A percentile compares a stretch with the other conserved stretches of the same genome.
Evolutionary conservation across 2,888 invertebrate species (phyloP).

Genomic region (Macroteleia sp.): DNA sequence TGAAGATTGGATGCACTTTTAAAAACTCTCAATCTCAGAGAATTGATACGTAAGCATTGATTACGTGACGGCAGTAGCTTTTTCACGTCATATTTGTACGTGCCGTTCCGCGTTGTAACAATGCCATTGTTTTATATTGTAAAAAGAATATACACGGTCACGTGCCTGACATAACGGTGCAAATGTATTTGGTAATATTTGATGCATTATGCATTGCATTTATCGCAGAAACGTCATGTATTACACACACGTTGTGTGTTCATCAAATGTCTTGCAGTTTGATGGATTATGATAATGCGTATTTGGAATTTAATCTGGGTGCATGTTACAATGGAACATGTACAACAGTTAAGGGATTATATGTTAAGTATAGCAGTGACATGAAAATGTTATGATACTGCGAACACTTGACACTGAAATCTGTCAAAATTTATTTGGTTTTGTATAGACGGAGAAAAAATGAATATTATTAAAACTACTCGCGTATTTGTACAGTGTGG

Average conservation of each 20-base stretch:
- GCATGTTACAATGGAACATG: slow-evolving; percentile 35
- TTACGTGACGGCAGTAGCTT: slow-evolving; percentile 21
- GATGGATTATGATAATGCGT: slow-evolving; percentile 56
- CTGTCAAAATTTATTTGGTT: too few species aligned
- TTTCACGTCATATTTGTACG: slow-evolving; percentile 38
- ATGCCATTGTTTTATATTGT: slow-evolving; percentile 31
- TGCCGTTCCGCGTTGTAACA: slow-evolving; percentile 19
- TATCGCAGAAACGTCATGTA: slow-evolving; percentile 41
- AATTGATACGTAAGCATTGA: slow-evolving; percentile 25
- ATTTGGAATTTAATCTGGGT: slow-evolving; percentile 45
- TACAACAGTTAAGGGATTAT: too few species aligned
- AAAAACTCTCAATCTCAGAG: not conserved
- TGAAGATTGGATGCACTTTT: too few species aligned
- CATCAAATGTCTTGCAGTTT: slow-evolving; percentile 52
- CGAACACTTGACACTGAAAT: too few species aligned
- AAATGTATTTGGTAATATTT: slow-evolving; percentile 48
- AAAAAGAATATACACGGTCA: slow-evolving; percentile 27
- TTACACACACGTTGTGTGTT: slow-evolving; percentile 42
- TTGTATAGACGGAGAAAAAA: too few species aligned
- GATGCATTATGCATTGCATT: slow-evolving; percentile 54
- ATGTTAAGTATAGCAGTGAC: slow-evolving; percentile 16
- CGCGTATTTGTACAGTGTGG: too few species aligned
- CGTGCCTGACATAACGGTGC: slow-evolving; percentile 36
- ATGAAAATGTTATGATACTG: slow-evolving; percentile 29
- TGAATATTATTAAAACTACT: too few species aligned